phyloP scores from a whole-genome alignment of 2,888 invertebrate species.

The Drosophila mayaguana region DNA sequence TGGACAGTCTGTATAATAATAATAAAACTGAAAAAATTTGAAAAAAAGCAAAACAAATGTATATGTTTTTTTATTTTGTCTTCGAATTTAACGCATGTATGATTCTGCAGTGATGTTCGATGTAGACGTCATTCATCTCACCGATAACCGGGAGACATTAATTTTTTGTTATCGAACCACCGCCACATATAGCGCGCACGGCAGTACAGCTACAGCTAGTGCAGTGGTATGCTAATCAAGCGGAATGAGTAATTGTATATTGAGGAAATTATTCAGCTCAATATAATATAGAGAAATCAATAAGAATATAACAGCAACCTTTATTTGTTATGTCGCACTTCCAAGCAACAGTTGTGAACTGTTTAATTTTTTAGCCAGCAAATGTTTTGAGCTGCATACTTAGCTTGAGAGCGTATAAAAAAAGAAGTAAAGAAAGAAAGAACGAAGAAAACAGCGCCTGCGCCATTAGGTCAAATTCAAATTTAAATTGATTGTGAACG shows the following conservation, averaged over 20 bases:
- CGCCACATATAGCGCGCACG: constrained; percentile 4
- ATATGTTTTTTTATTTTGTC: not conserved
- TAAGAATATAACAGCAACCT: not conserved
- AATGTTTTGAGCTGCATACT: constrained; percentile 23
- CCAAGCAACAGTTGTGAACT: not conserved
- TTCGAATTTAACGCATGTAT: constrained; percentile 10
- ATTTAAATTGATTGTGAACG: constrained; percentile 48
- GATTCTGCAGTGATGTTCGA: not conserved
- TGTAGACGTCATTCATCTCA: not conserved
- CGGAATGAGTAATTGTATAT: not conserved
- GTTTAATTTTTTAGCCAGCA: not conserved
- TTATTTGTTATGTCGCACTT: not conserved
- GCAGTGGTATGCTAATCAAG: constrained; percentile 4
- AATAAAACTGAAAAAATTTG: constrained; percentile 84
- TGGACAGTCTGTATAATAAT: constrained; percentile 86
- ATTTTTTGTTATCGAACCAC: constrained; percentile 11
- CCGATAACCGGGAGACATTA: not conserved
- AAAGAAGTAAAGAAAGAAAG: constrained; percentile 13
- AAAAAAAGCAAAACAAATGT: constrained; percentile 69
- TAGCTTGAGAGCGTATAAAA: not conserved
- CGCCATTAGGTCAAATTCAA: constrained; percentile 37
- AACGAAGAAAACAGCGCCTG: constrained; percentile 43
- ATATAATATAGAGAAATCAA: not conserved
- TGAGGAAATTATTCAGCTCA: not conserved
- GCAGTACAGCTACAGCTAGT: not conserved